A percentile compares a stretch with the other conserved stretches of the same genome.
These are phyloP conservation scores for Sebastes kiyomatsui DNA, from an alignment of 2,797 vertebrate genomes.

Conservation along the genomic window DNA sequence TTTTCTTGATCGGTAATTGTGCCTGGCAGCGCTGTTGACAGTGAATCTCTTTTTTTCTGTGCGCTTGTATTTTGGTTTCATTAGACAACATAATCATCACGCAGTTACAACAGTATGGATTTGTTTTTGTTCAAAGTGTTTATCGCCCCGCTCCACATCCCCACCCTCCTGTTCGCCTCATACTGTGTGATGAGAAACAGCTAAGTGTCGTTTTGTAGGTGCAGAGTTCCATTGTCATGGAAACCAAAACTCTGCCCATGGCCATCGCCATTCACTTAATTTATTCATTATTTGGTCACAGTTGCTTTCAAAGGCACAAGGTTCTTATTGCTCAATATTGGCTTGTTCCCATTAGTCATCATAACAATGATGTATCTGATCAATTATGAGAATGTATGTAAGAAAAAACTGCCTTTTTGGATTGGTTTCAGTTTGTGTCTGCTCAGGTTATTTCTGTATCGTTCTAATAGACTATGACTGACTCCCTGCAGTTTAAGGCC, in stretches of 20 bases:
- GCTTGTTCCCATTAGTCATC: slow-evolving; percentile 15
- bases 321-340: slow-evolving; percentile 19
- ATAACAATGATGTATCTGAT: slow-evolving; percentile 11
- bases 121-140: slow-evolving; percentile 34
- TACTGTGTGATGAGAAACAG: slow-evolving; percentile 32
- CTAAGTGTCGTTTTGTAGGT: slow-evolving; percentile 50
- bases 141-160: slow-evolving; percentile 21
- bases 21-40: slow-evolving; percentile 37
- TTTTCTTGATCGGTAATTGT: slow-evolving; percentile 39
- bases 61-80: slow-evolving; percentile 30
- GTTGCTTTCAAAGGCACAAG: slow-evolving; percentile 29
- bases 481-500: slow-evolving; percentile 11
- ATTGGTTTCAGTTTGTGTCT: slow-evolving; percentile 9
- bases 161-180: background rate
- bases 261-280: slow-evolving; percentile 53
- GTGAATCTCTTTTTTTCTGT: slow-evolving; percentile 25
- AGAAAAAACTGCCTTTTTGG: background rate
- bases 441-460: slow-evolving; percentile 6
- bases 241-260: slow-evolving; percentile 66
- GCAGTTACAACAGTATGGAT: slow-evolving; percentile 23
- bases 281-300: slow-evolving; percentile 65
- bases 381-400: background rate
- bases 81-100: slow-evolving; percentile 32
- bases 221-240: slow-evolving; percentile 71
- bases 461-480: background rate